Base-by-base conservation (phyloP, 92 coral and sea anemone genomes). In the Zoanthus sansibaricus region DNA sequence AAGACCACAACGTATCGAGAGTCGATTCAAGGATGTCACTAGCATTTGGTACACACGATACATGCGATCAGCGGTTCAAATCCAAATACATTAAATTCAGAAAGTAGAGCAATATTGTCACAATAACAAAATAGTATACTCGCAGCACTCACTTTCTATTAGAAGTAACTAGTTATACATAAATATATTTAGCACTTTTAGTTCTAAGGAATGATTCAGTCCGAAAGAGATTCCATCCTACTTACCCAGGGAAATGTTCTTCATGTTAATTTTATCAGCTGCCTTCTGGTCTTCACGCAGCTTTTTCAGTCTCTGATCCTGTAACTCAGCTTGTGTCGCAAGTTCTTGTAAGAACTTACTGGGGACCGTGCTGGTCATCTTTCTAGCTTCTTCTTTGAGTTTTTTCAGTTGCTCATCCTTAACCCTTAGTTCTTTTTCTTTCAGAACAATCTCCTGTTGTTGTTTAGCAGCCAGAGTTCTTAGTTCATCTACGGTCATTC, bases 401-500 rank as follows among this genome's bases (percentile, higher is more conserved):
- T 87, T 89, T 79, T 77, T 87, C 9, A 97, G 86, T 71, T 95
- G 98, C 52, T 92, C 76, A 62, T 95, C 98, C 88, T 93, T 95
- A 10, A 89, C 89, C 25, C 90, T 92, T 6, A 97, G 92, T 73
- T 93, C 98, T 56, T 82, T 90, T 82, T 97, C 98, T 69, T 95
- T 95, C 69, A 73, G 72, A 17, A 80, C 95, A 51, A 97, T 96
- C 82, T 97, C 95, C 52, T 91, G 97, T 68, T 97, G 99, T 48
- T 97, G 98, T 59, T 91, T 91, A 6, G 86, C 61, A 30, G 94
- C 94, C 54, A 93, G 46, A 71, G 88, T 87, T 32, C 92, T 92
- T 13, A 94, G 90, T 18, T 93, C 96, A 71, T 89, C 89, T 20
- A 94, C 66, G 3, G 98, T 89, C 54, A 87, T 48, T 83, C 90